Evolutionary conservation across 2,888 invertebrate species (phyloP), one percentile per base, ranked within the genome.

Genomic region (Ephialtes manifestator): DNA sequence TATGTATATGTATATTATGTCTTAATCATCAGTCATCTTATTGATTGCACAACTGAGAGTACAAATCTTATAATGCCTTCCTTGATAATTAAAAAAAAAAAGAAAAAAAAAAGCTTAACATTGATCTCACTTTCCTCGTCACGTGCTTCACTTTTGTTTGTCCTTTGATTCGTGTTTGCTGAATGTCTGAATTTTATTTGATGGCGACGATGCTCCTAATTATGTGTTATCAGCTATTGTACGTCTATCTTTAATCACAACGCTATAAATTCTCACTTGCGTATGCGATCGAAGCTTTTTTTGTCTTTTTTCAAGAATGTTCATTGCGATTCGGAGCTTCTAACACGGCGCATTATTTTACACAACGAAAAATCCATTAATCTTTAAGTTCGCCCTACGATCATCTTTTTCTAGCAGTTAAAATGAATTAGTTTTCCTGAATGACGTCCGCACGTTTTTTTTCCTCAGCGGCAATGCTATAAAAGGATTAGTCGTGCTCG

Each of bases 21-120:
- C 39, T 79, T 70, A 65, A 75, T 80, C 31, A 63, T 82, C 79
- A 79, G 71, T 81, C 83, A 55, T 65, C 74, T 39, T 77, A 78
- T 81, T 68, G 60, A 74, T 81, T 51, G 63, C 65, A 71, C 75
- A 80, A 83, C 53, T 67, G 39, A 84, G 67, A 71, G 55, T 74
- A 81, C 72, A 58, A 51, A 77, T 72, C 67, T 55, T 78, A 46
- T 46, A n/a, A 46, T 71, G 13, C 20, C 24, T 48, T 67, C 43
- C 18, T 70, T 46, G 48, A 48, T 60, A 5, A 13, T 5, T 20
- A 72, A 31, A 60, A 48, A 53, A 58, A 53, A 28, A 58, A 53
- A 39, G 58, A 31, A 60, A 48, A 53, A 58, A 53, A 28, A 58
- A 53, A 20, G 53, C 5, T 53, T 20, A 10, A 31, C n/a, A 63